Conservation (phyloP, 2,113 vertebrate genomes). For the Addax nasomaculatus region DNA sequence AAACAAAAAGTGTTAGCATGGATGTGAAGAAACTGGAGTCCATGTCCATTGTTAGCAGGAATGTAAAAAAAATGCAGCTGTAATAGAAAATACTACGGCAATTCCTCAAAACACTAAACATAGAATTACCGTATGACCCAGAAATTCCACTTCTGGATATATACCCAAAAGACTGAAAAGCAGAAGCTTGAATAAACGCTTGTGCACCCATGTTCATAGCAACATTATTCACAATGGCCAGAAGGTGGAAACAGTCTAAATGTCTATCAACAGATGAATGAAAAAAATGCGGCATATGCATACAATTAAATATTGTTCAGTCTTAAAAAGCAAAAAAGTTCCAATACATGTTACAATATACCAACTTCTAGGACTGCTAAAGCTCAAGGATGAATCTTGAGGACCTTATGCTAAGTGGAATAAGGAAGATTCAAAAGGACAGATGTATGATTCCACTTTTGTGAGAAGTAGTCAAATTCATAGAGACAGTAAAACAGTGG, state of each 20-base stretch:
- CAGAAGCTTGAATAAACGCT: neutral
- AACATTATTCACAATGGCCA: neutral
- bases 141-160: neutral
- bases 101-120: neutral
- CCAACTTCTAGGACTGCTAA: neutral
- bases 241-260: neutral
- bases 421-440: neutral
- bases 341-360: neutral
- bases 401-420: neutral
- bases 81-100: neutral
- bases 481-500: neutral
- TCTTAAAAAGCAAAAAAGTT: neutral
- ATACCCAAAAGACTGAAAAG: neutral
- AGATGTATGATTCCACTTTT: neutral
- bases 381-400: neutral
- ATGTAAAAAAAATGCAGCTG: neutral
- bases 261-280: neutral
- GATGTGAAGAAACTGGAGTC: neutral
- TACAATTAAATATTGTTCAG: neutral
- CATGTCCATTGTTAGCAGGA: neutral
- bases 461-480: neutral
- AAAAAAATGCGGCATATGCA: neutral
- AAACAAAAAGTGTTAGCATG: neutral
- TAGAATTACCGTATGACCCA: neutral
- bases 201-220: neutral